Evolutionary conservation across 2,113 vertebrate genomes (phyloP).

Genomic region (Laticauda colubrina): DNA sequence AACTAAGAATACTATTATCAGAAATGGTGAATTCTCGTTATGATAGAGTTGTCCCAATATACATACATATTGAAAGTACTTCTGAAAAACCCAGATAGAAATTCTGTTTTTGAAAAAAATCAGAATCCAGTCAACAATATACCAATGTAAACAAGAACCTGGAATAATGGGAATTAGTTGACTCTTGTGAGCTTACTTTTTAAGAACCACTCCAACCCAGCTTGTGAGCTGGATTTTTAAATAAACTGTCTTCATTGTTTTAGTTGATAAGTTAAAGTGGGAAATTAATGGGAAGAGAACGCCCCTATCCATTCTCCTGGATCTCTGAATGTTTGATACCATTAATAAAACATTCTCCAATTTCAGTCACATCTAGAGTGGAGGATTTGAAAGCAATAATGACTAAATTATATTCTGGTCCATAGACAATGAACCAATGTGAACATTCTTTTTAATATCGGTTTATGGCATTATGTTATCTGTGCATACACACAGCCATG

Average conservation of each 20-base stretch:
- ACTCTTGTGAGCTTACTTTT: background rate
- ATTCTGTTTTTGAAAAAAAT: background rate
- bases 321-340: background rate
- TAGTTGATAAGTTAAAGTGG: background rate
- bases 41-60: background rate
- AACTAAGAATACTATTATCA: background rate
- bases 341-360: background rate
- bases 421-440: background rate
- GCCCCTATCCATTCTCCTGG: background rate
- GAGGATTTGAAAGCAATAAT: background rate
- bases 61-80: background rate
- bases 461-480: background rate
- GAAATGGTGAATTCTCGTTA: background rate
- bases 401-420: background rate
- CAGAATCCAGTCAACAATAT: background rate
- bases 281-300: background rate
- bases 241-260: background rate
- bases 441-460: background rate
- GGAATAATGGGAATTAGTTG: background rate
- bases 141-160: background rate
- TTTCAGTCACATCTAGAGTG: background rate
- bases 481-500: background rate
- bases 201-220: background rate
- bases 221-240: background rate
- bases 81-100: background rate